Conservation (phyloP, 2,113 vertebrate species). For the Prolemur simus region DNA sequence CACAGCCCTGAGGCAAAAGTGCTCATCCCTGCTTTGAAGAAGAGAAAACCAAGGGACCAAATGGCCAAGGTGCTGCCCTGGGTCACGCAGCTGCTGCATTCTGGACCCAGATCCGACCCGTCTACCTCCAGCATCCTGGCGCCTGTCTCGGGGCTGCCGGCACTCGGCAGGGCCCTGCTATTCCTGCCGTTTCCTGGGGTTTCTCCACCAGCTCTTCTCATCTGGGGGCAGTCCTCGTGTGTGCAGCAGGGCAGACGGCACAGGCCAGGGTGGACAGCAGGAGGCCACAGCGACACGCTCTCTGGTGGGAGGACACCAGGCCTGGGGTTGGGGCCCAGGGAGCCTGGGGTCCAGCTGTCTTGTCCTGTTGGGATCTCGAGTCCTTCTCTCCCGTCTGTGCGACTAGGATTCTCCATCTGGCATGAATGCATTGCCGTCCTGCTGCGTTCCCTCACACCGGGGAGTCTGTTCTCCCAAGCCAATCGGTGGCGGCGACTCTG, state of each 20-base stretch:
- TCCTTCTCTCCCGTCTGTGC: fast-evolving
- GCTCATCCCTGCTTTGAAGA: background rate
- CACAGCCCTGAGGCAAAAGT: background rate
- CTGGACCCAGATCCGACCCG: fast-evolving
- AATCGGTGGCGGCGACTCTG: fast-evolving
- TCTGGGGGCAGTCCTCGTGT: too few relatives aligned
- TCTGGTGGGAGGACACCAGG: fast-evolving
- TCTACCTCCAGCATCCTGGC: background rate
- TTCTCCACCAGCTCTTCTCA: fast-evolving
- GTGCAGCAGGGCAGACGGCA: background rate
- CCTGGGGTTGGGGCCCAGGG: fast-evolving
- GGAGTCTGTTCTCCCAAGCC: background rate
- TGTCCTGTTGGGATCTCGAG: too few relatives aligned
- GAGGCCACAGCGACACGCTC: fast-evolving
- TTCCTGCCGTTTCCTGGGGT: background rate
- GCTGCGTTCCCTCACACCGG: background rate
- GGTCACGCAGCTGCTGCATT: fast-evolving
- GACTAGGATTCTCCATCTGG: background rate
- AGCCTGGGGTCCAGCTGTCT: background rate
- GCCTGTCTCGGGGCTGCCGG: too few relatives aligned
- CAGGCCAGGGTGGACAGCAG: fast-evolving
- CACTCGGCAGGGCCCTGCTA: background rate
- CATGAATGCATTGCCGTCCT: background rate
- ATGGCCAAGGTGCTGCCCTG: fast-evolving
- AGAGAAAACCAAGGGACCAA: background rate